phyloP scores from a whole-genome alignment of 23 tunicate genomes.

The Ciona savignyi region DNA sequence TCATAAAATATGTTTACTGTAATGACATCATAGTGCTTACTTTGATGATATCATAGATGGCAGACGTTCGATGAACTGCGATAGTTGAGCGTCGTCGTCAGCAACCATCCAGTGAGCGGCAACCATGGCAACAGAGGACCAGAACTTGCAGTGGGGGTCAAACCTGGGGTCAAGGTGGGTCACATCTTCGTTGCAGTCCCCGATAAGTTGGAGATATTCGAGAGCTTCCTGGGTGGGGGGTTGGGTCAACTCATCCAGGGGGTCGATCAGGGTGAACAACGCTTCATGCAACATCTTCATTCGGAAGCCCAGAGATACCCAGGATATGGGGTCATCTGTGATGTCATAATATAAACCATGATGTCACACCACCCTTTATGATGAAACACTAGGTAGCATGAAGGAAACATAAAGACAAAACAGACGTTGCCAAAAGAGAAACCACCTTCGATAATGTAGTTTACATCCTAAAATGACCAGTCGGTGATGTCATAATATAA shows the following conservation, averaged over 20 bases:
- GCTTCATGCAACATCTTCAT: slow-evolving; percentile 40
- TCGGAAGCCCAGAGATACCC: slow-evolving; percentile 50
- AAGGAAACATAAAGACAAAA: too few relatives aligned
- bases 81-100: slow-evolving; percentile 28
- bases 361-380: too few relatives aligned
- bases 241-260: slow-evolving; percentile 4
- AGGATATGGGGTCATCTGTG: slow-evolving; percentile 57
- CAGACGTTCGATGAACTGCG: slow-evolving; percentile 31
- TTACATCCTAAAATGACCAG: too few relatives aligned
- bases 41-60: slow-evolving; percentile 23
- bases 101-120: slow-evolving; percentile 50
- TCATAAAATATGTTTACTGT: neutral
- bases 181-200: slow-evolving; percentile 29
- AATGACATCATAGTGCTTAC: slow-evolving; percentile 11
- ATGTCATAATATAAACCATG: neutral
- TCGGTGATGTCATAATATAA: too few relatives aligned
- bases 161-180: too few relatives aligned
- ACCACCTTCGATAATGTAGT: too few relatives aligned
- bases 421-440: too few relatives aligned
- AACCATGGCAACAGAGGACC: slow-evolving; percentile 56
- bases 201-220: slow-evolving; percentile 46
- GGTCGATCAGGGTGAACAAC: slow-evolving; percentile 33
- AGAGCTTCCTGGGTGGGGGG: slow-evolving; percentile 34
- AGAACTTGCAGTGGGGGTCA: slow-evolving; percentile 35
- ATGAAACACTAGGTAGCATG: too few relatives aligned